A percentile compares a stretch with the other conserved stretches of the same genome.
phyloP scores from a whole-genome alignment of 2,113 vertebrate species.

The Daphoenositta chrysoptera region DNA sequence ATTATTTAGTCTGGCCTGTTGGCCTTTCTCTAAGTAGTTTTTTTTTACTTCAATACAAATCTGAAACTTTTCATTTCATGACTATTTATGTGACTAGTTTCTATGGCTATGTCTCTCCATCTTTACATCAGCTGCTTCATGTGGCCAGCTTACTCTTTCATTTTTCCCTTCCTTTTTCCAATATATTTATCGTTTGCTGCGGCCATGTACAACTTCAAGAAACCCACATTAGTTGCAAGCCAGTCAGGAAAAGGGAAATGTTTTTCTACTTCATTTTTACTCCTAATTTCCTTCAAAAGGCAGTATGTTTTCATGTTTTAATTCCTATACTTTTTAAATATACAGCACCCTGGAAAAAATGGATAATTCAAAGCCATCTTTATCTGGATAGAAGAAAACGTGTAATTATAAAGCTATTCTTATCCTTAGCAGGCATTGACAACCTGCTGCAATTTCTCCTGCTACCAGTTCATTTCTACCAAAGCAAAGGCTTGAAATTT shows the following conservation, averaged over 20 bases:
- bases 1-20: constrained; percentile 99
- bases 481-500: background rate
- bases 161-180: constrained; percentile 77
- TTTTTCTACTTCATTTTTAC: constrained; percentile 45
- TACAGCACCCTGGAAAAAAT: background rate
- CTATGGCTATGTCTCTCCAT: constrained; percentile 77
- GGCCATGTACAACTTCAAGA: constrained; percentile 33
- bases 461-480: background rate
- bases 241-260: background rate
- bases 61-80: constrained; percentile 98
- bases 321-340: constrained; percentile 8
- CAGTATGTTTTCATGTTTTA: constrained; percentile 21
- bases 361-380: constrained; percentile 17
- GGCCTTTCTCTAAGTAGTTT: constrained; percentile 92
- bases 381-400: background rate
- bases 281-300: constrained; percentile 49
- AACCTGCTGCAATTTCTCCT: background rate
- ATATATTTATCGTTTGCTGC: constrained; percentile 75
- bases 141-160: constrained; percentile 79
- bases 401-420: constrained; percentile 24
- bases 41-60: constrained; percentile 93
- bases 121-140: constrained; percentile 80
- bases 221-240: background rate
- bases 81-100: constrained; percentile 92
- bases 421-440: constrained; percentile 11